Conservation (phyloP, 2,113 vertebrate species). For the Setophaga coronata region DNA sequence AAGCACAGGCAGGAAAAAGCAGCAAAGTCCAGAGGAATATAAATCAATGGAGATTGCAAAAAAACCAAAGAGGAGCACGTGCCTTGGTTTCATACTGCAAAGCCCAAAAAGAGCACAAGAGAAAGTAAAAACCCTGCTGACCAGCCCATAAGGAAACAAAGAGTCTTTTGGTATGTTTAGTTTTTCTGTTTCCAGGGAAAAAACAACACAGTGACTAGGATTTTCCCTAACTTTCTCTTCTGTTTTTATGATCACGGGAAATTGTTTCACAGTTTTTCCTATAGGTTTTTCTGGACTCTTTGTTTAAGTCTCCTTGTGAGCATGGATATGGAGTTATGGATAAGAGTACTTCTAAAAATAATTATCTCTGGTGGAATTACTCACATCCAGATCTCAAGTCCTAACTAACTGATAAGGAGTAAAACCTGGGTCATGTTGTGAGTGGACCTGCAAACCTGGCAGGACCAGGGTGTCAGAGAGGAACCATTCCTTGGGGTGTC, state of each 20-base stretch:
- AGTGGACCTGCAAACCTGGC: background rate
- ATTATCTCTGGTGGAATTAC: background rate
- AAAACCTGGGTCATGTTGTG: background rate
- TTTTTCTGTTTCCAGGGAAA: background rate
- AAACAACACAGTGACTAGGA: background rate
- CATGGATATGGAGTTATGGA: background rate
- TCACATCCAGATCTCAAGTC: background rate
- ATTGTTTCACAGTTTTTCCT: background rate
- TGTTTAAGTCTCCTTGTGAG: background rate
- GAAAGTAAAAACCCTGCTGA: background rate
- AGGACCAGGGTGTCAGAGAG: background rate
- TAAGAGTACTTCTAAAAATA: background rate
- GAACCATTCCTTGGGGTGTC: background rate
- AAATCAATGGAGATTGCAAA: background rate
- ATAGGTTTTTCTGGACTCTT: background rate
- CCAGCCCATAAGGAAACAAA: background rate
- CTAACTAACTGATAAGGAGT: background rate
- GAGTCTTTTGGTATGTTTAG: background rate
- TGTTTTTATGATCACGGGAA: fast-evolving
- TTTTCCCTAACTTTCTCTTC: background rate
- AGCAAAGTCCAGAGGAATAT: background rate
- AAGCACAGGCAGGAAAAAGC: background rate
- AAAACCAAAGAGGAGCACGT: background rate
- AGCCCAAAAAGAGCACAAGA: background rate
- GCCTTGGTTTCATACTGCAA: background rate